Base-by-base conservation (phyloP, 2,888 invertebrate genomes). In the Spisula subtruncata region DNA sequence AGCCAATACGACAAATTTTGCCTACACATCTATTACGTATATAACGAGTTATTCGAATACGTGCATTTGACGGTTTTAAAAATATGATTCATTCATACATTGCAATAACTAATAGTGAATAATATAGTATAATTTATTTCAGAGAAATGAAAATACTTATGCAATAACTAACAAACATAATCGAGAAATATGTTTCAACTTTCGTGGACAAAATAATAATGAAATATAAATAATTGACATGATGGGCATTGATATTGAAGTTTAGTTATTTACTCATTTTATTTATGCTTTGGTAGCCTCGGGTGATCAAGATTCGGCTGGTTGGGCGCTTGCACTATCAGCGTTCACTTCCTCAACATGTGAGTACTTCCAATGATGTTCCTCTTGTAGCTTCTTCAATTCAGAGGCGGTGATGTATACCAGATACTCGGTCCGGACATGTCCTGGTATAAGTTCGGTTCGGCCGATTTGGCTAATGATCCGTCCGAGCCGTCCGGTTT, bases 361-460 rank as follows among this genome's bases (percentile, higher is more conserved):
- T 0, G 83, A 35, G 18, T 88, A 51, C 14, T 75, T 80, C 79
- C 56, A 82, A 54, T 81, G 71, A 35, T 92, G 86, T 14, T 79
- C 75, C 20, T 90, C 90, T 54, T 82, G 85, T 14, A 92, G 14
- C 35, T 80, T 79, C 54, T 88, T 86, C 48, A 92, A 81, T 32
- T 84, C 10, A 89, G 85, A 16, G 71, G 84, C 16, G 86, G 90
- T 5, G 92, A 87, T 20, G 83, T 66, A 29, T 88, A 85, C 92
- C 92, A 92, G 35, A 91, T 48, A 14, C 83, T 87, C 1, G 92
- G 92, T 0, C 82, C 85, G 16, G 87, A 87, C 14, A 91, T 80
- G 56, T 90, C 90, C 54, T 87, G 92, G 46, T 86, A 71, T 88
- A 89, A 91, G 81, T 81, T 83, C 0, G 92, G 89, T 32, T 89